Evolutionary conservation across 2,888 invertebrate species (phyloP).

Genomic region (Chaetogeoica ovagalla): DNA sequence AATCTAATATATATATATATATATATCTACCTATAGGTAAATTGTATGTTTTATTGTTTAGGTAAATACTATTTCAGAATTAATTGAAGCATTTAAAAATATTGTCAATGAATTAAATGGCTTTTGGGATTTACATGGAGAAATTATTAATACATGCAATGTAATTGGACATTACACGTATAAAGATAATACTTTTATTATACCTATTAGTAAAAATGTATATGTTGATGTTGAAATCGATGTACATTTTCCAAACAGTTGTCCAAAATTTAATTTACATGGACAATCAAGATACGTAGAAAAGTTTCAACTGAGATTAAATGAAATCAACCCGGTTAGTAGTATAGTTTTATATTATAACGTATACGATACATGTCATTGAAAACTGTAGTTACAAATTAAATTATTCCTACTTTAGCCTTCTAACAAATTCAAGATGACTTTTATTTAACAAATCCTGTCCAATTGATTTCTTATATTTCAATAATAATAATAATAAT

Average conservation of each 20-base stretch:
- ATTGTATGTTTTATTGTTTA: slow-evolving; percentile 3
- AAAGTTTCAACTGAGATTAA: slow-evolving; percentile 30
- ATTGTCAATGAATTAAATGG: background rate
- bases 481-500: no score
- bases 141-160: slow-evolving; percentile 26
- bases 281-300: background rate
- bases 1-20: background rate
- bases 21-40: background rate
- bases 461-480: no score
- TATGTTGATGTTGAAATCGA: slow-evolving; percentile 24
- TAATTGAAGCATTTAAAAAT: slow-evolving; percentile 22
- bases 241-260: slow-evolving; percentile 6
- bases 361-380: background rate
- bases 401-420: no score
- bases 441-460: no score
- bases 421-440: no score
- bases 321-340: slow-evolving; percentile 29
- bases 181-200: slow-evolving; percentile 17
- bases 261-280: slow-evolving; percentile 15
- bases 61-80: slow-evolving; percentile 17
- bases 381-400: no score
- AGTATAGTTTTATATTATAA: background rate
- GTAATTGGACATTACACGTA: slow-evolving; percentile 24
- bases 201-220: slow-evolving; percentile 28
- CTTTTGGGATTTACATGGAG: slow-evolving; percentile 36